Evolutionary conservation across 2,797 vertebrate species (phyloP), one percentile per base, ranked within the genome.

Genomic region (Natrix natrix): DNA sequence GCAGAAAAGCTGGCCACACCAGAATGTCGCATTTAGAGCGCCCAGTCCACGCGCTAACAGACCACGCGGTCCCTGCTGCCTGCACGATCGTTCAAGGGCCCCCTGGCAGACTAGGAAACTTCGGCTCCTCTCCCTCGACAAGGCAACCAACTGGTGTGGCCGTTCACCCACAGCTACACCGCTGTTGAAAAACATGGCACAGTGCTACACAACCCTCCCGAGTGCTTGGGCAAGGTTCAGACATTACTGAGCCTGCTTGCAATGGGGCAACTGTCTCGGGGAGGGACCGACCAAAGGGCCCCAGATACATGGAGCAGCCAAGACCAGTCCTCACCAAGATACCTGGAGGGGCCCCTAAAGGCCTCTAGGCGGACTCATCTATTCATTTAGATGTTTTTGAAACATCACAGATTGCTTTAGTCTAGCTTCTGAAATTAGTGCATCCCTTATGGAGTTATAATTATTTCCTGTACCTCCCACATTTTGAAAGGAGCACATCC

Each of bases 401-500:
- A 93, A 93, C 74, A 86, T 59, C 74, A 83, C 6, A 24, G 93
- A 86, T 91, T 93, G 92, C 95, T 96, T 90, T 91, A 93, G 91
- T 92, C 90, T 92, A 90, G 8, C 8, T 93, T 89, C 90, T 95
- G 83, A 93, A 93, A 94, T 92, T 95, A 97, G 96, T 94, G 95
- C 96, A 96, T 95, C 43, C 87, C n/a, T 95, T 94, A 16, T 90
- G 91, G 94, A 96, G 83, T 43, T 94, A 93, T 94, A 94, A 94
- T 93, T 69, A 91, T 93, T 93, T 94, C 94, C 88, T 91, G 93
- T 14, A 93, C 93, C 93, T 94, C 89, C 94, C 90, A 93, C 91
- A 96, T 78, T 92, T 54, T 90, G 94, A 96, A 96, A 92, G 91
- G 96, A 96, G 95, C 97, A 93, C 96, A 94, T 95, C 92, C 96